Conservation (phyloP, 2,888 invertebrate species). For the Ennomos erosarius region DNA sequence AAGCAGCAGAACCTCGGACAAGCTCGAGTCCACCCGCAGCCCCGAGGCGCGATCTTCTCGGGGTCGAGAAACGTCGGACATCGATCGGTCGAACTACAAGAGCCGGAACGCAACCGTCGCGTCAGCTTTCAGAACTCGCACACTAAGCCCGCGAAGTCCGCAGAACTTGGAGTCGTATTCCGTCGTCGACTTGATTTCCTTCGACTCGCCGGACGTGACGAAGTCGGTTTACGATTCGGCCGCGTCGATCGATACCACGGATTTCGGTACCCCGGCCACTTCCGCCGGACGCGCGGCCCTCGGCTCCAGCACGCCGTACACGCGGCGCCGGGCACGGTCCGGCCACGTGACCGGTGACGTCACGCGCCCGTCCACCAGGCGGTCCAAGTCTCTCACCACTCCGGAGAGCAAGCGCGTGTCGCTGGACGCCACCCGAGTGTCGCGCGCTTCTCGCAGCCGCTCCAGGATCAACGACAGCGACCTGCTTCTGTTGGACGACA, state of each 20-base stretch:
- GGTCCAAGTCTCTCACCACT: constrained; percentile 55
- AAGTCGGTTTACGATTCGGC: constrained; percentile 62
- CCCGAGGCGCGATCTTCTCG: constrained; percentile 35
- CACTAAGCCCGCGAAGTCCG: constrained; percentile 50
- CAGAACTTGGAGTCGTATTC: constrained; percentile 66
- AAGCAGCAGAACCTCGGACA: constrained; percentile 54
- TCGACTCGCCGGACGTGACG: constrained; percentile 53
- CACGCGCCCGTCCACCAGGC: constrained; percentile 41
- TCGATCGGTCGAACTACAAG: constrained; percentile 13
- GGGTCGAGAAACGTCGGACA: constrained; percentile 49
- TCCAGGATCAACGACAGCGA: constrained; percentile 66
- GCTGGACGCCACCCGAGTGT: constrained; percentile 54
- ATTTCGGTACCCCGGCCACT: constrained; percentile 55
- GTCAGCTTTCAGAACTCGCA: constrained; percentile 47
- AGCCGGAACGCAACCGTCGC: constrained; percentile 40
- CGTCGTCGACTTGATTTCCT: constrained; percentile 71
- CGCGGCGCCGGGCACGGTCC: constrained; percentile 15
- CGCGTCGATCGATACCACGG: constrained; percentile 46
- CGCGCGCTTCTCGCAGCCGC: constrained; percentile 55
- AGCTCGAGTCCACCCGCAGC: constrained; percentile 43
- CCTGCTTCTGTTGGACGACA: constrained; percentile 48
- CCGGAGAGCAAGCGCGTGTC: constrained; percentile 57
- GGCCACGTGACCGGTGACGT: too few relatives aligned
- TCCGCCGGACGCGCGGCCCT: constrained; percentile 46
- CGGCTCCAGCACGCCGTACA: constrained; percentile 66